Evolutionary conservation across 2,888 invertebrate species (phyloP).

Genomic region (Pherbina coryleti): DNA sequence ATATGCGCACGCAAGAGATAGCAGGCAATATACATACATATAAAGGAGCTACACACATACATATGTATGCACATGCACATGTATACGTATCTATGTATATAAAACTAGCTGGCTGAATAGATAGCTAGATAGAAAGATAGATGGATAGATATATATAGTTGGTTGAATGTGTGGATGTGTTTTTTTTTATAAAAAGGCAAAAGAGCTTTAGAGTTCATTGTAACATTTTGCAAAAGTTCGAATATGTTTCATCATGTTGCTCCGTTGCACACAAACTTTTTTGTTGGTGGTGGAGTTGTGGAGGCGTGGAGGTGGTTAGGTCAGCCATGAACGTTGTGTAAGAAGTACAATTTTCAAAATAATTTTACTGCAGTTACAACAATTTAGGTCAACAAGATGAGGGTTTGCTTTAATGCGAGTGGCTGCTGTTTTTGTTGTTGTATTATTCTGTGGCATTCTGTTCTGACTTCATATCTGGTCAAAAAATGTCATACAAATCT

Average conservation of each 20-base stretch:
- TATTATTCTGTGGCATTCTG: not conserved
- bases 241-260: slow-evolving; percentile 1
- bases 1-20: not conserved
- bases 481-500: not conserved
- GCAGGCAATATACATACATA: slow-evolving; percentile 1
- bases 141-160: not conserved
- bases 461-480: not conserved
- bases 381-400: not conserved
- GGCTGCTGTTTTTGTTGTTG: not conserved
- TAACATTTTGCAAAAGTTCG: slow-evolving; percentile 7
- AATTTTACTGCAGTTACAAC: slow-evolving; percentile 17
- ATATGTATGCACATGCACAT: not conserved
- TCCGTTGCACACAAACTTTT: not conserved
- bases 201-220: slow-evolving; percentile 12
- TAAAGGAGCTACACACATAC: not conserved
- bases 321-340: not conserved
- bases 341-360: not conserved
- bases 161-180: not conserved
- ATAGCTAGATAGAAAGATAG: not conserved
- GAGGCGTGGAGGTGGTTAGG: not conserved
- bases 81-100: not conserved
- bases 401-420: not conserved
- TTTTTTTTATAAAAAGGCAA: not conserved
- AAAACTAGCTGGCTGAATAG: not conserved
- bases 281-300: not conserved